A percentile compares a stretch with the other conserved stretches of the same genome.
These are phyloP conservation scores for Thelohanellus kitauei DNA, from an alignment of 30 jellyfish, hydroid and myxozoan species.

Conservation along the genomic window DNA sequence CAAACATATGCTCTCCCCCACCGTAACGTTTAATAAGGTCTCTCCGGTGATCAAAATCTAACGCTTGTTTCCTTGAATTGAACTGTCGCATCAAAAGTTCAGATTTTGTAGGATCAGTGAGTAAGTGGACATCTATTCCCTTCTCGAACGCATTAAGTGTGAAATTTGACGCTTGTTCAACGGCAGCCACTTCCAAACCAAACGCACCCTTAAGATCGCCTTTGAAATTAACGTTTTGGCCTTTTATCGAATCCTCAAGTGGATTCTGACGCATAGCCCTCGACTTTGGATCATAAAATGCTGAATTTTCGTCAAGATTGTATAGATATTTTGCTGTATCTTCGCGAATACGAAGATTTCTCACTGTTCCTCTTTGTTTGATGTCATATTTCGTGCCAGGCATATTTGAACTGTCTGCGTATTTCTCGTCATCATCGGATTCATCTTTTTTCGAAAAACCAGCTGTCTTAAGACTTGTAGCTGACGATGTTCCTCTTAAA, in stretches of 20 bases:
- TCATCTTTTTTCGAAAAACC: constrained; percentile 9
- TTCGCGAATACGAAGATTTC: constrained; percentile 59
- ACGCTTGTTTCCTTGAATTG: too few species aligned
- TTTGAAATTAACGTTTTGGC: constrained; percentile 3
- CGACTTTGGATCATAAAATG: constrained; percentile 85
- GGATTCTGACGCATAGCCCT: constrained; percentile 82
- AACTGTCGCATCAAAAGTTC: constrained; percentile 15
- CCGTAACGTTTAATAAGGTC: constrained; percentile 43
- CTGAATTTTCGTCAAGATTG: constrained; percentile 67
- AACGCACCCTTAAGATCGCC: not conserved
- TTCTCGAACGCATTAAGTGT: constrained; percentile 90
- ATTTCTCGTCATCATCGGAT: constrained; percentile 75
- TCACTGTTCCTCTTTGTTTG: constrained; percentile 46
- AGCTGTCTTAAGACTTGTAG: constrained; percentile 1
- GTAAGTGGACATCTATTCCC: constrained; percentile 88
- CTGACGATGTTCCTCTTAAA: constrained; percentile 31
- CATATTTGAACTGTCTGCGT: constrained; percentile 56
- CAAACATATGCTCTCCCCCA: constrained; percentile 60
- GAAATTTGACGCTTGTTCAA: constrained; percentile 3
- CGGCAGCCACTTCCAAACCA: not conserved
- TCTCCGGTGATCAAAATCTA: too few species aligned
- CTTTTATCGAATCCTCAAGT: constrained; percentile 25
- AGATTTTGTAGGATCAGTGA: constrained; percentile 84
- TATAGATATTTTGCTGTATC: constrained; percentile 75
- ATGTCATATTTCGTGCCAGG: constrained; percentile 90